Evolutionary conservation across 2,888 invertebrate genomes (phyloP).

Genomic region (Agrilus biguttatus): DNA sequence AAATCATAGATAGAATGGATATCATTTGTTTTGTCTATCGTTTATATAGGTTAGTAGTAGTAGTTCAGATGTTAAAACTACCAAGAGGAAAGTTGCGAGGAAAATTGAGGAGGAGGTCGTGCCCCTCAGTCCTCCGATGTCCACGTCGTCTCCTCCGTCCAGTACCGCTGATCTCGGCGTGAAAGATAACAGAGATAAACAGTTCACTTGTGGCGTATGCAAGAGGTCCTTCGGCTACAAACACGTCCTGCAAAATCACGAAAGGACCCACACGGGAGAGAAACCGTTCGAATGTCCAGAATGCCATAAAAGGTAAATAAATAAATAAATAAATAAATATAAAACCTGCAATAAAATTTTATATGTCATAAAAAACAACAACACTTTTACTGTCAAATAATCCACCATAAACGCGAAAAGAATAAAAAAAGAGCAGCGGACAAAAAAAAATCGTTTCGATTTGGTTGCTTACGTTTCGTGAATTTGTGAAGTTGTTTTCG

Average conservation of each 20-base stretch:
- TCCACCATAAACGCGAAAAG: no score
- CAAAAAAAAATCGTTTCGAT: constrained; percentile 11
- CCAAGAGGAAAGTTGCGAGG: constrained; percentile 19
- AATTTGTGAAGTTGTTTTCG: no score
- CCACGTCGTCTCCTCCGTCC: constrained; percentile 38
- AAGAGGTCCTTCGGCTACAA: constrained; percentile 85
- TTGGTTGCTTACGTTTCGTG: no score
- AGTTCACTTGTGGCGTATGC: constrained; percentile 80
- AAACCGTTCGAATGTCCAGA: constrained; percentile 87
- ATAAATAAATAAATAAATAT: no score
- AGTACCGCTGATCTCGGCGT: constrained; percentile 22
- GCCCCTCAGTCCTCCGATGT: constrained; percentile 39
- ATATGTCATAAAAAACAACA: no score
- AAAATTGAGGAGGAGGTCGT: constrained; percentile 26
- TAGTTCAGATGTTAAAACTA: constrained; percentile 28
- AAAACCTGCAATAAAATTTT: no score
- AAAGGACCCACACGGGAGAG: constrained; percentile 87
- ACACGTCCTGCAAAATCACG: constrained; percentile 87
- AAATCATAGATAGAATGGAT: no score
- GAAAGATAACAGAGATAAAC: constrained; percentile 48
- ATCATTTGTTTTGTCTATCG: constrained; percentile 6
- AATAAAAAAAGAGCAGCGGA: no score
- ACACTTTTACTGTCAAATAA: no score
- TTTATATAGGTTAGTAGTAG: constrained; percentile 28
- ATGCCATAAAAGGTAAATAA: constrained; percentile 52